A percentile compares a stretch with the other conserved stretches of the same genome.
These are phyloP conservation scores for Tapirus indicus DNA, from an alignment of 2,797 vertebrate species.

Conservation along the genomic window DNA sequence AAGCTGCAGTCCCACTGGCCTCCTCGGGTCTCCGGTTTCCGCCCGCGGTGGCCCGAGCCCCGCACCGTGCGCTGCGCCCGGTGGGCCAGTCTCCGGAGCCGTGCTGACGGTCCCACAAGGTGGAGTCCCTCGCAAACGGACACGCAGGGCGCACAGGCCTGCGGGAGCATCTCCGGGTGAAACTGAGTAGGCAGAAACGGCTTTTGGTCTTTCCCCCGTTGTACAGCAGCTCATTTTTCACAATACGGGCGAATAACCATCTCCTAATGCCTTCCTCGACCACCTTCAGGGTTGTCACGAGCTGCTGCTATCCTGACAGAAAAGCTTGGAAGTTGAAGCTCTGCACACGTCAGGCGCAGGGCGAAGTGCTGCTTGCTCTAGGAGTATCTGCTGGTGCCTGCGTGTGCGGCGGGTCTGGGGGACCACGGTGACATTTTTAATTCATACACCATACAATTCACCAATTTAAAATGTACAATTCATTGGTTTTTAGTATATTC, in stretches of 20 bases:
- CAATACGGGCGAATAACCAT: neutral
- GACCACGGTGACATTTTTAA: no score
- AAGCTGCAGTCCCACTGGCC: conserved; percentile 37
- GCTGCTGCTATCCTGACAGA: neutral
- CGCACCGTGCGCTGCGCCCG: no score
- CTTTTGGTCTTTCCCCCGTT: neutral
- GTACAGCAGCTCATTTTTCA: neutral
- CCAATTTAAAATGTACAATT: neutral
- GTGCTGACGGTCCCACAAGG: neutral
- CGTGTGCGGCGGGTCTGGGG: neutral
- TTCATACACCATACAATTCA: no score
- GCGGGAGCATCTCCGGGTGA: conserved; percentile 28
- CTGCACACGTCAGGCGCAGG: neutral
- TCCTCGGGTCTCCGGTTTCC: neutral
- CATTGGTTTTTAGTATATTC: neutral
- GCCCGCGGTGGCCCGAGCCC: neutral
- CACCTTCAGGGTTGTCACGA: neutral
- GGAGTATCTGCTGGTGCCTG: neutral
- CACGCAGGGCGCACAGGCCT: conserved; percentile 2
- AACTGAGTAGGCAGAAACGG: neutral
- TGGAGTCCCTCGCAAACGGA: neutral
- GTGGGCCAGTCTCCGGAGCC: neutral
- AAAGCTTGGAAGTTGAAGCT: neutral
- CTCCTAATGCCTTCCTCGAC: no score
- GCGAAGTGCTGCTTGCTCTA: neutral